Evolutionary conservation across 2,113 vertebrate genomes (phyloP).

Genomic region (Megalops atlanticus): DNA sequence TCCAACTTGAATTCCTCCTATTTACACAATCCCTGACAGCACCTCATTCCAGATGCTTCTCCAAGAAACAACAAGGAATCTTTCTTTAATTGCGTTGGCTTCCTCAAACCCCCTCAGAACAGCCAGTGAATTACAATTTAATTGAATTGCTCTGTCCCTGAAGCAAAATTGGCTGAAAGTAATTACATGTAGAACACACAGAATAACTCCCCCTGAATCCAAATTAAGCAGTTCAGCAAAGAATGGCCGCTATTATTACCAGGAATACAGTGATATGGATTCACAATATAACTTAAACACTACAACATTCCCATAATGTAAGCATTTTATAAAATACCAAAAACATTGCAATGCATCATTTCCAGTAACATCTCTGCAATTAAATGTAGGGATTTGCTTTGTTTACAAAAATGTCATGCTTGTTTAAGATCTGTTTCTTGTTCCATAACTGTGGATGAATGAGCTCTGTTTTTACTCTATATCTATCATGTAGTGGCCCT

Average conservation of each 20-base stretch:
- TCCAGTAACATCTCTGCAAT: neutral
- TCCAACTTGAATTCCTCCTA: neutral
- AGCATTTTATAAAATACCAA: too few species aligned
- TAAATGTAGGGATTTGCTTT: neutral
- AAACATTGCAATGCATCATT: neutral
- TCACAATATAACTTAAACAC: too few species aligned
- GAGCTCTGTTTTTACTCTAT: too few species aligned
- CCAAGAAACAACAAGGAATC: conserved; percentile 56
- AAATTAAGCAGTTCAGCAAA: conserved; percentile 21
- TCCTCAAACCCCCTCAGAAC: conserved; percentile 55
- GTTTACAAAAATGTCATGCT: too few species aligned
- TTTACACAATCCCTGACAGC: neutral
- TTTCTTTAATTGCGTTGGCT: conserved; percentile 64
- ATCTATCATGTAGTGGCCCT: too few species aligned
- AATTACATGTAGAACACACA: conserved; percentile 38
- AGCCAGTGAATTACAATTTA: conserved; percentile 50
- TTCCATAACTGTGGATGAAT: too few species aligned
- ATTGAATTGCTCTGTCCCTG: conserved; percentile 59
- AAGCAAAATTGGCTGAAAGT: conserved; percentile 33
- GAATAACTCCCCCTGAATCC: conserved; percentile 9
- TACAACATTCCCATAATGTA: too few species aligned
- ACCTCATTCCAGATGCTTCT: neutral
- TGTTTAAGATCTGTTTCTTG: too few species aligned
- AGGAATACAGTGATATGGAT: neutral
- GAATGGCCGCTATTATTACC: neutral